phyloP scores from a whole-genome alignment of 2,113 vertebrate genomes.

The Passer montanus region DNA sequence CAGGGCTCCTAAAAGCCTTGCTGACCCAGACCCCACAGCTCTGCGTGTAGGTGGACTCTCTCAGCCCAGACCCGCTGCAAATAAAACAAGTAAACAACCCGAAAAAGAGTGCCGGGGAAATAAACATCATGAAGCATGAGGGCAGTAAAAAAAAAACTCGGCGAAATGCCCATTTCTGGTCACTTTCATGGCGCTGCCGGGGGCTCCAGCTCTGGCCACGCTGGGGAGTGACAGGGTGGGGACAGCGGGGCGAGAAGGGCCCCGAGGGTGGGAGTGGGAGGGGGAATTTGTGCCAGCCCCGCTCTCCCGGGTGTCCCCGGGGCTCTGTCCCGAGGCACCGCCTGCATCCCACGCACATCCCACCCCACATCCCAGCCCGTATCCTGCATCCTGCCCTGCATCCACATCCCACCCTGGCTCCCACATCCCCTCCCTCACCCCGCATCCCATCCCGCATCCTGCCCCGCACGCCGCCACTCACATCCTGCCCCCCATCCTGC shows the following conservation, averaged over 20 bases:
- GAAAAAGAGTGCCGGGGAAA: fast-evolving
- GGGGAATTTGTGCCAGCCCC: fast-evolving
- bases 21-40: background rate
- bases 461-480: too few species aligned
- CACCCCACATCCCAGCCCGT: background rate
- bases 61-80: background rate
- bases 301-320: too few species aligned
- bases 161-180: fast-evolving
- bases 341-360: too few species aligned
- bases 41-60: background rate
- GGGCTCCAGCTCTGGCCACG: too few species aligned
- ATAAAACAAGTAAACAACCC: background rate
- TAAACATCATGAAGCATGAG: fast-evolving
- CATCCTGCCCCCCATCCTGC: too few species aligned
- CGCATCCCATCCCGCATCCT: too few species aligned
- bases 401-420: background rate
- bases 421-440: too few species aligned
- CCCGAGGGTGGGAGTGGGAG: background rate
- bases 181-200: fast-evolving
- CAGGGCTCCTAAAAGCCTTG: background rate
- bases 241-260: fast-evolving
- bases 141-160: background rate
- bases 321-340: background rate
- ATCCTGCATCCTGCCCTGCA: background rate
- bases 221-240: too few species aligned